Base-by-base conservation (phyloP, 2,888 invertebrate species). In the Hemistola chrysoprasaria region DNA sequence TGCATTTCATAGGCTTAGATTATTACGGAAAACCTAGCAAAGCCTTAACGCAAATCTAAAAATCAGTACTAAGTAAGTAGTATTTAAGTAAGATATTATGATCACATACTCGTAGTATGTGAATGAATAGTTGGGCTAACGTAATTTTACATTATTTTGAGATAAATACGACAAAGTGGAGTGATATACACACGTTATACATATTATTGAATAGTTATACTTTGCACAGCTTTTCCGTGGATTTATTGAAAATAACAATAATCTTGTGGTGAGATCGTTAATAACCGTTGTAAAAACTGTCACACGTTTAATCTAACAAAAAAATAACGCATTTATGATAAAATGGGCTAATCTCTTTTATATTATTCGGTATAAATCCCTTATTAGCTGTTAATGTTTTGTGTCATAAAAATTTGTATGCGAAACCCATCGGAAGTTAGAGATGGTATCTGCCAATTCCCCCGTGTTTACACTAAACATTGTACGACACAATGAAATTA, bases 401-500 rank as follows among this genome's bases (percentile, higher is more conserved):
- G 76, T 65, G 62, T 59, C 65, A 81, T 78, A 77, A 79, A 81
- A 77, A 77, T 68, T 61, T 59, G 63, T 71, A 74, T 70, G 73
- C 67, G 68, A 59, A 63, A 52, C 59, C 69, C 76, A 78, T 81
- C 70, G 71, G 69, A 79, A 71, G 71, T 74, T 67, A 66, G 73
- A 79, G 86, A 85, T 87, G 71, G 81, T 87, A 87, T 87, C 86
- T 80, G 62, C 64, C 70, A 69, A 65, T 74, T 75, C 75, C 83
- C 86, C 87, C 75, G 72, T 88, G 84, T 88, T 87, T 87, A 82
- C 79, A 82, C 83, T 79, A 87, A 87, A 87, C 86, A 85, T 88
- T 86, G 84, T 76, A 72, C 73, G 80, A 75, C 82, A 88, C 86
- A 88, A 87, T 88, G 80, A 87, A 79, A 87, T 87, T 86, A 88